Base-by-base conservation (phyloP, 1,140 invertebrate genomes). In the Drosophila athabasca region DNA sequence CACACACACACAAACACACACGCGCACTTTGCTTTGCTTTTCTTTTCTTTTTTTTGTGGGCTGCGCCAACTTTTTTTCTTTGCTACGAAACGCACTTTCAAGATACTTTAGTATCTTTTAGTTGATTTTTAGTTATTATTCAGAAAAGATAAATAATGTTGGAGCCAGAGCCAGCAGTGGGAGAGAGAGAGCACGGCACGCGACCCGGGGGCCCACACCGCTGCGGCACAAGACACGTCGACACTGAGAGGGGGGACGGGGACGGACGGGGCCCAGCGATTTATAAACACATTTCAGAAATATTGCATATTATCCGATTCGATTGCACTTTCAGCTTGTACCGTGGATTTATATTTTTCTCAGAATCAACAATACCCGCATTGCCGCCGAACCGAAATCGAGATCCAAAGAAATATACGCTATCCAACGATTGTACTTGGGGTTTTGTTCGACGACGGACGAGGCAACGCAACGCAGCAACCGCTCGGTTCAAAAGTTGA, bases 11-110 rank as follows among this genome's bases (percentile, higher is more conserved):
- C n/a, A 59, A 13, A 69, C 48, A 71, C 64, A 69, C 62, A 76
- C 65, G 61, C 66, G 59, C 77, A 81, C 77, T 77, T 77, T 81
- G 70, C 74, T 67, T 76, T 76, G 80, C 83, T 87, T 88, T 79
- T 54, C 68, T 70, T 57, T 79, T 71, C 35, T 60, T 64, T 65
- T 71, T 76, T 48, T 77, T 67, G 77, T 87, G 61, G 73, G 82
- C 73, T 81, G 62, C 68, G 81, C 68, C 81, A 84, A 85, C 73
- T 87, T 73, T 77, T 66, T 74, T 61, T 44, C 50, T 76, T 62
- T 76, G 35, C 49, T 59, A 19, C n/a, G 13, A 50, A 49, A 55
- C 31, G 50, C 64, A 35, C 52, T 45, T 68, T 64, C 49, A 58
- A 60, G 44, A 62, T 71, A 77, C 64, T 58, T 73, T 62, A 17